phyloP scores from a whole-genome alignment of 2,113 vertebrate species.

The Tapirus terrestris region DNA sequence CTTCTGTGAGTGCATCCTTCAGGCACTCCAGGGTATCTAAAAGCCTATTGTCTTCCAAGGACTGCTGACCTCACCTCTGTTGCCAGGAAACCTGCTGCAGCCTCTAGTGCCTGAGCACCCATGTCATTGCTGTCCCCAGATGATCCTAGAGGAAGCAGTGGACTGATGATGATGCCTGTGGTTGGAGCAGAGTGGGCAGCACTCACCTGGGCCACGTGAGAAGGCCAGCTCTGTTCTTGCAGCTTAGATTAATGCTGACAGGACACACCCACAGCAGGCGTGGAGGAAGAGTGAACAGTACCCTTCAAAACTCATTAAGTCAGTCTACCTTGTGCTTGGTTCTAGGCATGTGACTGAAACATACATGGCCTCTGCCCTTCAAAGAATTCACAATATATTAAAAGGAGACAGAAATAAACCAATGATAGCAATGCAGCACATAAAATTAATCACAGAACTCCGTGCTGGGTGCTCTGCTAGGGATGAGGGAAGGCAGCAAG shows the following conservation, averaged over 20 bases:
- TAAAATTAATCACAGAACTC: neutral
- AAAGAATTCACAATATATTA: neutral
- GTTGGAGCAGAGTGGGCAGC: neutral
- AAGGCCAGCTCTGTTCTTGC: neutral
- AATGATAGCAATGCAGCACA: neutral
- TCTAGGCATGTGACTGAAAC: neutral
- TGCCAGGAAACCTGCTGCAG: constrained; percentile 51
- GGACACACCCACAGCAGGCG: neutral
- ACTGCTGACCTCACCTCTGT: constrained; percentile 1
- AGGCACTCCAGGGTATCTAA: constrained; percentile 8
- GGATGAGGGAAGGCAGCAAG: neutral
- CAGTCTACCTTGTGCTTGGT: neutral
- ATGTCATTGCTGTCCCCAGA: neutral
- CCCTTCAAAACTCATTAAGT: neutral
- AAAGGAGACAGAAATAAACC: neutral
- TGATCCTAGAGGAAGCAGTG: neutral
- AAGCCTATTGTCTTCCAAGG: constrained; percentile 22
- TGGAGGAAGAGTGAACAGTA: neutral
- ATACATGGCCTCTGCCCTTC: neutral
- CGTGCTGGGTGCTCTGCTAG: neutral
- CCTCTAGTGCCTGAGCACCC: neutral
- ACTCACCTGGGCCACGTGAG: neutral
- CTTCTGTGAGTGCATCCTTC: neutral
- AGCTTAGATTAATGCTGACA: neutral
- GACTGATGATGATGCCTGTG: accelerated